Evolutionary conservation across 2,888 invertebrate genomes (phyloP).

Genomic region (Nomada fabriciana): DNA sequence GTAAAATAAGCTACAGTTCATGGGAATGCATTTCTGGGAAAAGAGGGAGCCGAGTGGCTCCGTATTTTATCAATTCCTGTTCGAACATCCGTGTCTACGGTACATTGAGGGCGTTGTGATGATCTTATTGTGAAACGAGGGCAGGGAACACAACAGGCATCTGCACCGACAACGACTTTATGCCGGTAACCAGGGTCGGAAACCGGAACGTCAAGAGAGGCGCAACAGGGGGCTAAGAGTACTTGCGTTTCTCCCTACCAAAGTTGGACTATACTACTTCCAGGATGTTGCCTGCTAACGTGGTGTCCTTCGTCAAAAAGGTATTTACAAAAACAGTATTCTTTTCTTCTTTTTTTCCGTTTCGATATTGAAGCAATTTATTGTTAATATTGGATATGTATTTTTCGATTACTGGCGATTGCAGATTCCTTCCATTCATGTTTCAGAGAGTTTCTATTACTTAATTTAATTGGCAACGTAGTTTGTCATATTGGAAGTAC

Average conservation of each 20-base stretch:
- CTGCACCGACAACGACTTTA: conserved; percentile 64
- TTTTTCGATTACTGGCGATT: too few species aligned
- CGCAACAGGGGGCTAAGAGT: conserved; percentile 64
- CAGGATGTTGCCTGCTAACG: conserved; percentile 95
- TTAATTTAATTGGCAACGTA: too few species aligned
- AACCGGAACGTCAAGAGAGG: conserved; percentile 60
- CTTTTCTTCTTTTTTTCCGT: background rate
- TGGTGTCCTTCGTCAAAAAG: conserved; percentile 97
- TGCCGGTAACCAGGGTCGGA: conserved; percentile 68
- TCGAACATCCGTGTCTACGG: conserved; percentile 29
- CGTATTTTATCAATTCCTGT: conserved; percentile 46
- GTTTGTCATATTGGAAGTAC: too few species aligned
- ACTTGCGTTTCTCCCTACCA: conserved; percentile 48
- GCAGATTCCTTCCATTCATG: background rate
- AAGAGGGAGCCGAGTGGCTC: conserved; percentile 70
- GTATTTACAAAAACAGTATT: conserved; percentile 84
- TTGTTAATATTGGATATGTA: background rate
- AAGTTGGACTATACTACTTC: conserved; percentile 19
- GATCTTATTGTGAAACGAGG: conserved; percentile 33
- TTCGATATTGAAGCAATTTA: background rate
- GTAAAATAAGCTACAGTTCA: conserved; percentile 11
- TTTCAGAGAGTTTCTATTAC: background rate
- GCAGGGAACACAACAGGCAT: conserved; percentile 12
- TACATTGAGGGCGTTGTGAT: conserved; percentile 49
- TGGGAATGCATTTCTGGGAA: conserved; percentile 69